Base-by-base conservation (phyloP, 1,140 invertebrate species). In the Apis mellifera region DNA sequence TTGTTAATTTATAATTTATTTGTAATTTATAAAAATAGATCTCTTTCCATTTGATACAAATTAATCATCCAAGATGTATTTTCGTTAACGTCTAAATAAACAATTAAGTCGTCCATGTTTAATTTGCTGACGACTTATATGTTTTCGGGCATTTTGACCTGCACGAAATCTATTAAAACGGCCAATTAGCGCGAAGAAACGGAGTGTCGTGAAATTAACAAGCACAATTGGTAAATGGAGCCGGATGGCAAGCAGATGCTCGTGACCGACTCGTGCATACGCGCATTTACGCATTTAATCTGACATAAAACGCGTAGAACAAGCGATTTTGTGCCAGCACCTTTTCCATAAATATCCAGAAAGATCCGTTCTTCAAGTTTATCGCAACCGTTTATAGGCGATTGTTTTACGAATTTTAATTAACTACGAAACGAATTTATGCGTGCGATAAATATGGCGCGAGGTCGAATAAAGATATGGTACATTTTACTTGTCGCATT, bases 211-310 rank as follows among this genome's bases (percentile, higher is more conserved):
- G 85, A 83, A 87, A 90, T 91, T 89, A 92, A 92, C 90, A 82
- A 91, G 90, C 81, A 81, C 89, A 92, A 92, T 91, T 92, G 89
- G 89, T 89, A 87, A 88, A 85, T 89, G 83, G 87, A 84, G 84
- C 83, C 84, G 87, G 86, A 89, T 90, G 90, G 89, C 81, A 79
- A 83, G 86, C 91, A 92, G 91, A 92, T 92, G 91, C 87, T 91
- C 85, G 82, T 72, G 74, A 64, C 66, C 83, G 60, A 71, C 82
- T 79, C 73, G 79, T 78, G 84, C 62, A 70, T 69, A 75, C 66
- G 68, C 71, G 78, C 75, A 73, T 86, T 76, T 50, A 74, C 71
- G 57, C 68, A 78, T 64, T 12, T 55, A 70, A 81, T 87, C 82
- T 78, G 57, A 78, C 57, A 32, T 71, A 72, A 60, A 59, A 74